phyloP scores from a whole-genome alignment of 35 echinoderm and acorn worm species.

The Lytechinus pictus region DNA sequence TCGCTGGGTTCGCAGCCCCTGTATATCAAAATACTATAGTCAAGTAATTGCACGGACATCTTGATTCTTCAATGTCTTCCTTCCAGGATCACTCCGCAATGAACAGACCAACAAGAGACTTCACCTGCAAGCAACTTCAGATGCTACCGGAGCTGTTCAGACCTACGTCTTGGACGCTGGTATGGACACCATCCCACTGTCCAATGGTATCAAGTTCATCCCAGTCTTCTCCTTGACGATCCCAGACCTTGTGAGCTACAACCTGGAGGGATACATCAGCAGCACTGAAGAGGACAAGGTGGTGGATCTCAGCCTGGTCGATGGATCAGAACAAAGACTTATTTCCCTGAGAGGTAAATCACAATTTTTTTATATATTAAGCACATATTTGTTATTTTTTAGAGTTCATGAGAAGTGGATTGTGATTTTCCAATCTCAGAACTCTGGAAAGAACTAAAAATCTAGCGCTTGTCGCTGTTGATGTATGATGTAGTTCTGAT shows the following conservation, averaged over 20 bases:
- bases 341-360: not conserved
- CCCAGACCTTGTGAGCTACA: not conserved
- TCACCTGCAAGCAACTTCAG: not conserved
- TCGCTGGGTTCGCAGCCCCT: no score
- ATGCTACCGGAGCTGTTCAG: not conserved
- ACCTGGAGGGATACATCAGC: not conserved
- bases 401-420: no score
- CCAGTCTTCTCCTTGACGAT: conserved; percentile 13
- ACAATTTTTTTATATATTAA: no score
- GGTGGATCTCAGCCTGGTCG: not conserved
- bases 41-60: not conserved
- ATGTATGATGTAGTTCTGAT: no score
- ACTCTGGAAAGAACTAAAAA: no score
- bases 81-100: not conserved
- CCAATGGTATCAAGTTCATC: conserved; percentile 5
- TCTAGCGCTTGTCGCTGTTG: no score
- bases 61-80: not conserved
- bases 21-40: no score
- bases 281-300: not conserved
- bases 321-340: not conserved
- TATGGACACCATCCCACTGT: conserved; percentile 33
- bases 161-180: not conserved
- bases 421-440: no score
- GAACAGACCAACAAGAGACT: conserved; percentile 19
- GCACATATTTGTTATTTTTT: no score